These are phyloP conservation scores for Anthoptus insignis DNA, from an alignment of 2,888 invertebrate species.

Conservation along the genomic window DNA sequence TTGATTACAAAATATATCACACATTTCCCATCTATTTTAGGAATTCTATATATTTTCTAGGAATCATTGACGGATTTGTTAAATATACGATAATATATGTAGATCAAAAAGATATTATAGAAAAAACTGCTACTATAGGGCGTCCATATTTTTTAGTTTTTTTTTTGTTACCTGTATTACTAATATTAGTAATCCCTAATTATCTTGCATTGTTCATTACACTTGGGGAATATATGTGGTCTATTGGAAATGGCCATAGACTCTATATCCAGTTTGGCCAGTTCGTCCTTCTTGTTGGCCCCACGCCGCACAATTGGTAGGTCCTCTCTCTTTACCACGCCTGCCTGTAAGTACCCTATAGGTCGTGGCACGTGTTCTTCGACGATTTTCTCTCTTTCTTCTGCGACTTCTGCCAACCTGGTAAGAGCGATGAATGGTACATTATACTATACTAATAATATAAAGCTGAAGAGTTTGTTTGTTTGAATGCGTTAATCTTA, in stretches of 20 bases:
- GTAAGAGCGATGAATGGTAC: constrained; percentile 1
- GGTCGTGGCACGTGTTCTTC: constrained; percentile 85
- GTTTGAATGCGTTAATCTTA: not conserved
- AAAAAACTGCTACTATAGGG: too few species aligned
- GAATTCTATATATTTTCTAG: too few species aligned
- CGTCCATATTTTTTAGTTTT: too few species aligned
- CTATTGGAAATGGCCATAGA: constrained; percentile 44
- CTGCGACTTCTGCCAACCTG: constrained; percentile 83
- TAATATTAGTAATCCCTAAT: constrained; percentile 59
- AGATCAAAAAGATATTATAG: too few species aligned
- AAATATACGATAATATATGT: too few species aligned
- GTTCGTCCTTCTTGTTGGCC: constrained; percentile 19
- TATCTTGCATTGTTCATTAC: constrained; percentile 67
- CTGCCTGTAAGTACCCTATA: constrained; percentile 87
- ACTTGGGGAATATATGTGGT: constrained; percentile 59
- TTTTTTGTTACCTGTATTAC: not conserved
- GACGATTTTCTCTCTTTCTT: constrained; percentile 85
- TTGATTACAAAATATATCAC: too few species aligned
- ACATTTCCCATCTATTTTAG: too few species aligned
- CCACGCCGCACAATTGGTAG: constrained; percentile 59
- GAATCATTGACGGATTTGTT: too few species aligned
- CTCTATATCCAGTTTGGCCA: constrained; percentile 52
- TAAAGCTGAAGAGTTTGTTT: too few species aligned
- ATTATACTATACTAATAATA: too few species aligned
- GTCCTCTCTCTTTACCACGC: constrained; percentile 78